Base-by-base conservation (phyloP, 2,888 invertebrate species). In the Melangyna quadrimaculata region DNA sequence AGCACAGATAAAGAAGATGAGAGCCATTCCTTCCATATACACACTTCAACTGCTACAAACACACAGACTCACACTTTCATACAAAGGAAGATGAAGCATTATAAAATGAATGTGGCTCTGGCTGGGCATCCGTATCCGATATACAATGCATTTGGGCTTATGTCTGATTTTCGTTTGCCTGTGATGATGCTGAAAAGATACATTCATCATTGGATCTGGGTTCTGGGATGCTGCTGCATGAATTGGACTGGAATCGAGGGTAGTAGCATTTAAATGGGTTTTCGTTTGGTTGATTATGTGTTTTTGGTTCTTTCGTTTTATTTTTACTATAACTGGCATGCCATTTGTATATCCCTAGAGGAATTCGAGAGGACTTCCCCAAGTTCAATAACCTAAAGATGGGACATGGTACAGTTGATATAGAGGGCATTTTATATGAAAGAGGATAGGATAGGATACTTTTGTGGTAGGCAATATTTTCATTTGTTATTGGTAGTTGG, bases 401-500 rank as follows among this genome's bases (percentile, higher is more conserved):
- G 75, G 77, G 45, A 53, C 77, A 86, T 51, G 51, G 40, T 29
- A 45, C 9, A 59, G 19, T n/a, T 24, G 45, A 59, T 35, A 65
- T 40, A 61, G 53, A 63, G 19, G n/a, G 65, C 48, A 51, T 35
- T 35, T 37, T 48, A 57, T 35, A 32, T 24, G 35, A 35, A n/a
- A n/a, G n/a, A n/a, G n/a, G n/a, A n/a, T n/a, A n/a, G n/a, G n/a
- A n/a, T n/a, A 35, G 37, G 77, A 57, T 78, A 71, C 78, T 74
- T 57, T 78, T 78, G 83, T 78, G 74, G 83, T 78, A 78, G 83
- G 83, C 78, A 78, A 83, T 83, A 81, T 81, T 86, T 81, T 86
- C 86, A 78, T 86, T 86, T 86, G 81, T 78, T 81, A 86, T 86
- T 86, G 86, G 86, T 59, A 78, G 86, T 86, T 86, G 86, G 81